phyloP scores from a whole-genome alignment of 2,888 invertebrate species.

The Sicus ferrugineus region DNA sequence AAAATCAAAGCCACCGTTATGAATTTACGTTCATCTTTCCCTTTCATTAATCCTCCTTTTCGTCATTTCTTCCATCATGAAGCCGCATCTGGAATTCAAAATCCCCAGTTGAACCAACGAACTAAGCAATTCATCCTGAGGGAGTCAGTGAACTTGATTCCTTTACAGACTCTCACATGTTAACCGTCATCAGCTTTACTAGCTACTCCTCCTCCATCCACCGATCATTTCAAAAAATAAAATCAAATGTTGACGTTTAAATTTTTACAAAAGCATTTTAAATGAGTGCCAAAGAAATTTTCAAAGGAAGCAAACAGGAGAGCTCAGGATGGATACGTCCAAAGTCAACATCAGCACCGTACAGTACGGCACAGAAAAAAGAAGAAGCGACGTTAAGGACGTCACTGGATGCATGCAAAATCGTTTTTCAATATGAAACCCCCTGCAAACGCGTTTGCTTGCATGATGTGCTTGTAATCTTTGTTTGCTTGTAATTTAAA shows the following conservation, averaged over 20 bases:
- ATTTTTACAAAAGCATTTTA: background rate
- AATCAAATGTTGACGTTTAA: constrained; percentile 1
- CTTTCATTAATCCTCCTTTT: too few relatives aligned
- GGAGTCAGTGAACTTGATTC: background rate
- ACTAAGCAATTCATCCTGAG: background rate
- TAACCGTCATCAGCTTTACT: background rate
- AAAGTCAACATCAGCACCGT: background rate
- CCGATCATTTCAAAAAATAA: background rate
- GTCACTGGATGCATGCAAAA: background rate
- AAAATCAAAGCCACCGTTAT: too few relatives aligned
- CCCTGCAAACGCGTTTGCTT: background rate
- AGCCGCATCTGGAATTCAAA: too few relatives aligned
- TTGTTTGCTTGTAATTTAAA: background rate
- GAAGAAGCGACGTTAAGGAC: background rate
- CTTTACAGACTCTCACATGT: background rate
- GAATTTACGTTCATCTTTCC: too few relatives aligned
- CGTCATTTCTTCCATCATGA: too few relatives aligned
- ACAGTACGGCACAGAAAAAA: background rate
- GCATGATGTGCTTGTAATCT: background rate
- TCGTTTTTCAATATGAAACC: background rate
- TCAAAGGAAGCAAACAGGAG: background rate
- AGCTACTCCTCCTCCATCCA: background rate
- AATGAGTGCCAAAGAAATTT: background rate
- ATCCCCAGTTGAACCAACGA: background rate
- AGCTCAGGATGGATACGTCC: background rate